Evolutionary conservation across 2,888 invertebrate genomes (phyloP).

Genomic region (Malthinus seriepunctatus): DNA sequence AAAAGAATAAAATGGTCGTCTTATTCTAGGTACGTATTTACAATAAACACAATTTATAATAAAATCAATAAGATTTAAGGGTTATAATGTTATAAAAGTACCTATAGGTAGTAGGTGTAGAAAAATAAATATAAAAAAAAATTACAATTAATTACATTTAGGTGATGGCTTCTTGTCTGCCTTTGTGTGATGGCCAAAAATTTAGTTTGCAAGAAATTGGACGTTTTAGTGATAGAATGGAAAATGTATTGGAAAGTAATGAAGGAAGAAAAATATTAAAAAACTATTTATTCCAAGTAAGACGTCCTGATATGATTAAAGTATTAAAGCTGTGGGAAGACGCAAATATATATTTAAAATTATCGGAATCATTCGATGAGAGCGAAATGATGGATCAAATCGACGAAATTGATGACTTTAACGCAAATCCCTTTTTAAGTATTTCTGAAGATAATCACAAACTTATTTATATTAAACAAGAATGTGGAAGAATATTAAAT

Average conservation of each 20-base stretch:
- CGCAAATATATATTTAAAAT: constrained; percentile 12
- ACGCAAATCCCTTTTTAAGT: constrained; percentile 21
- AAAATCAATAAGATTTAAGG: background rate
- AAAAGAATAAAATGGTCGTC: too few relatives aligned
- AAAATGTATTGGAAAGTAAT: constrained; percentile 58
- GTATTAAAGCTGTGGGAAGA: constrained; percentile 20
- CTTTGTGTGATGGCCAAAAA: constrained; percentile 11
- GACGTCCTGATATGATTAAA: constrained; percentile 12
- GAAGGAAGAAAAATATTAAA: constrained; percentile 57
- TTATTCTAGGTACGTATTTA: too few relatives aligned
- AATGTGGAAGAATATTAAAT: constrained; percentile 21
- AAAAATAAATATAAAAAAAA: background rate
- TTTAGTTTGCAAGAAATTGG: constrained; percentile 51
- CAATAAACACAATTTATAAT: background rate
- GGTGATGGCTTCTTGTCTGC: constrained; percentile 24
- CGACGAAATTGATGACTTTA: constrained; percentile 24
- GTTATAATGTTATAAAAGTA: background rate
- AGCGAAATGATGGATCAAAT: constrained; percentile 15
- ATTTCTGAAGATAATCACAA: constrained; percentile 17
- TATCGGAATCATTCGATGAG: constrained; percentile 10
- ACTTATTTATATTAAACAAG: constrained; percentile 19
- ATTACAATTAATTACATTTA: background rate
- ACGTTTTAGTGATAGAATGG: constrained; percentile 58
- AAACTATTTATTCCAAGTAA: constrained; percentile 36
- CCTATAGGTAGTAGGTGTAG: too few relatives aligned